Base-by-base conservation (phyloP, 2,113 vertebrate genomes). In the Hepsetus odoe region DNA sequence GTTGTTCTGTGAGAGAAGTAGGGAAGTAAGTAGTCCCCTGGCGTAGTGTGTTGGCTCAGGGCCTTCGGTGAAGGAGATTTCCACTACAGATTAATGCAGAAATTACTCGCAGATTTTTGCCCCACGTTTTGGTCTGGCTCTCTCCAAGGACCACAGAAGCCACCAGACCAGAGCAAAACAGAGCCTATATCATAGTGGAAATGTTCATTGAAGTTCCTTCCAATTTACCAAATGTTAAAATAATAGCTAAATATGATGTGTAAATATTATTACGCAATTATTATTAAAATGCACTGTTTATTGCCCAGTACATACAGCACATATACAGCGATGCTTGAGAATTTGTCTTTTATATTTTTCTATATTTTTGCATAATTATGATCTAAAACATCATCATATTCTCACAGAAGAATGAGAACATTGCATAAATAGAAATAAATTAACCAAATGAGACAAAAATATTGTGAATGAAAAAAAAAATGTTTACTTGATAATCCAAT, bases 71-170 rank as follows among this genome's bases (percentile, higher is more conserved):
- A 55, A 69, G 55, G 11, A 72, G 83, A 82, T 85, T 30, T 90
- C 72, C 67, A 59, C 72, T 81, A 28, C 72, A 56, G 87, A 92
- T 93, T 87, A 88, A 82, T 64, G 68, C 53, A 86, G 75, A 92
- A 93, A 93, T 93, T 87, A 88, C 86, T 93, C 83, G 77, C 91
- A 93, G 91, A 91, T 90, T 92, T 84, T 55, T 80, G n/a, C 33
- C 49, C 67, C 44, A 67, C 24, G 42, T 35, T 71, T 33, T 40
- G 58, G 42, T 5, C 56, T 38, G 30, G 24, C 26, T 59, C 49
- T 85, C 70, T 59, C 82, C 55, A 42, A 77, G 35, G 64, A 81
- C 40, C 62, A 61, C 70, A 67, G 64, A 42, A 68, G 68, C 64
- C 24, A 72, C 32, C n/a, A 75, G 24, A 75, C 44, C 40, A 62